Evolutionary conservation across 1,140 invertebrate genomes (phyloP).

Genomic region (Drosophila seguyi): DNA sequence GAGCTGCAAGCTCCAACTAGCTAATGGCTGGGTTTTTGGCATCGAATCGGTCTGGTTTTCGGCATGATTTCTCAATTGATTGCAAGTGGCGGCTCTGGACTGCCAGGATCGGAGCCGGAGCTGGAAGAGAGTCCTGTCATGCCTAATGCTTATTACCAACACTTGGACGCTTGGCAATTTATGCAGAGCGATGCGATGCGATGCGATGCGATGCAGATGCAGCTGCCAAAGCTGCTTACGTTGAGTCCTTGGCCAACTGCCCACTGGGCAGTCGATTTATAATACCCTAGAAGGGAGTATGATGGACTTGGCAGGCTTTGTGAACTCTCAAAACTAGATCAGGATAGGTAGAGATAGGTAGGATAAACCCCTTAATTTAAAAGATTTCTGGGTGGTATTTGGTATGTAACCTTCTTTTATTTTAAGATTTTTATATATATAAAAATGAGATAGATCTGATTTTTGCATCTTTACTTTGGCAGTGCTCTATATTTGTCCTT

Average conservation of each 20-base stretch:
- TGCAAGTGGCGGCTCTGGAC: slow-evolving; percentile 35
- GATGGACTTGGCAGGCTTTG: not conserved
- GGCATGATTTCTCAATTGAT: slow-evolving; percentile 72
- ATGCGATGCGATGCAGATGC: slow-evolving; percentile 24
- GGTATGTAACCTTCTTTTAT: rapidly evolving
- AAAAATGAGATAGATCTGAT: not conserved
- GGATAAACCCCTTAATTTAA: too few relatives aligned
- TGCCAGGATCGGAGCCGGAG: slow-evolving; percentile 1
- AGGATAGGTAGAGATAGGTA: too few relatives aligned
- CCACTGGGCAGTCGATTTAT: slow-evolving; percentile 54
- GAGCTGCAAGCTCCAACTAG: slow-evolving; percentile 38
- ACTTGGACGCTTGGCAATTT: slow-evolving; percentile 70
- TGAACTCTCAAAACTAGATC: not conserved
- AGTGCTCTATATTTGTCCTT: too few relatives aligned
- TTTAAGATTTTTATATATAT: not conserved
- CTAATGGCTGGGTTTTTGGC: slow-evolving; percentile 40
- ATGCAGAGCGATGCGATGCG: slow-evolving; percentile 44
- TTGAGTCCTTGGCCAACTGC: slow-evolving; percentile 36
- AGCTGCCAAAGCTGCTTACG: slow-evolving; percentile 57
- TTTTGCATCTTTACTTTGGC: too few relatives aligned
- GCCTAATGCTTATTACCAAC: slow-evolving; percentile 74
- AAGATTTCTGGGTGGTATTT: not conserved
- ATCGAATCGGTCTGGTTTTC: slow-evolving; percentile 53
- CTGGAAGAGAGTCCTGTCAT: slow-evolving; percentile 25
- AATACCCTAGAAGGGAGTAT: slow-evolving; percentile 7